Conservation (phyloP, 2,888 invertebrate species). For the Eupeodes luniger region DNA sequence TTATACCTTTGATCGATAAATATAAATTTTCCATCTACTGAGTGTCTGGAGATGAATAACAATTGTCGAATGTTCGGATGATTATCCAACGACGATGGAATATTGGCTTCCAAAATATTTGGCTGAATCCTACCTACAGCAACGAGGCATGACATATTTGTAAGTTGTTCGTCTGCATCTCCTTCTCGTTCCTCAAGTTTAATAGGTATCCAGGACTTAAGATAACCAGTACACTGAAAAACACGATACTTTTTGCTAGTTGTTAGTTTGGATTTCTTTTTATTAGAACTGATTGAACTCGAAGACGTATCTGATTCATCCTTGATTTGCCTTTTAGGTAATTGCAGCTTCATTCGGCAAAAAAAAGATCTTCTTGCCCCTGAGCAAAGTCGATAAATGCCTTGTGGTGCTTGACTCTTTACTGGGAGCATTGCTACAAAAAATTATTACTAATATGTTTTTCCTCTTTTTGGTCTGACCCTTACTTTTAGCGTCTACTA, state of each 20-base stretch:
- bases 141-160: conserved; percentile 93
- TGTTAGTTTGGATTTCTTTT: conserved; percentile 87
- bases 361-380: conserved; percentile 96
- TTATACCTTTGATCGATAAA: conserved; percentile 95
- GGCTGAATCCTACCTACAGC: conserved; percentile 92
- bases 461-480: neutral
- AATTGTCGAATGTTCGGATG: conserved; percentile 87
- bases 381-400: conserved; percentile 91
- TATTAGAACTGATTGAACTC: conserved; percentile 85
- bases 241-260: conserved; percentile 93
- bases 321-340: conserved; percentile 87
- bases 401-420: conserved; percentile 92
- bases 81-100: conserved; percentile 84
- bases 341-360: conserved; percentile 95
- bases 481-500: conserved; percentile 96
- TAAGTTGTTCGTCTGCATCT: conserved; percentile 86
- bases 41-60: conserved; percentile 93
- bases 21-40: conserved; percentile 95
- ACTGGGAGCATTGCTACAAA: conserved; percentile 94
- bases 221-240: conserved; percentile 96
- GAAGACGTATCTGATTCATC: conserved; percentile 87
- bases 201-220: conserved; percentile 95
- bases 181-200: conserved; percentile 89
- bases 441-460: neutral
- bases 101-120: conserved; percentile 85